Evolutionary conservation across 2,888 invertebrate species (phyloP).

Genomic region (Rhingia rostrata): DNA sequence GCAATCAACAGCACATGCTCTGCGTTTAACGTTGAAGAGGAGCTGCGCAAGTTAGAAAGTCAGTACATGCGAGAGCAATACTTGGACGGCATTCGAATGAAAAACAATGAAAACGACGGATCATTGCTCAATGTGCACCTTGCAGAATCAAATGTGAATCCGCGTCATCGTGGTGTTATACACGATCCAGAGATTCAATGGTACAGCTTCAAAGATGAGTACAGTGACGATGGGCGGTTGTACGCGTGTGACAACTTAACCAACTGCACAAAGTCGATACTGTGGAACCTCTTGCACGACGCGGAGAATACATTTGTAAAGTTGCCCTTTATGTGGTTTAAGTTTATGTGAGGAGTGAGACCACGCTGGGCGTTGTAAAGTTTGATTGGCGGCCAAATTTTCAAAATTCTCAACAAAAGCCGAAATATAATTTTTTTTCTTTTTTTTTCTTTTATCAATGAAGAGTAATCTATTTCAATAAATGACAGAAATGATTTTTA

Average conservation of each 20-base stretch:
- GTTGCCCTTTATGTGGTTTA: conserved; percentile 78
- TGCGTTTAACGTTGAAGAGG: conserved; percentile 79
- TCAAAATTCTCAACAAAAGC: conserved; percentile 4
- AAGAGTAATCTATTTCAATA: conserved; percentile 30
- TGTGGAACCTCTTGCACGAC: conserved; percentile 79
- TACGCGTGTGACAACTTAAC: conserved; percentile 54
- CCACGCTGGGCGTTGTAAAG: not conserved
- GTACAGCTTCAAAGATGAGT: conserved; percentile 80
- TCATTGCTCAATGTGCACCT: conserved; percentile 61
- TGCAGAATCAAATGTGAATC: conserved; percentile 46
- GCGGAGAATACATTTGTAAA: conserved; percentile 77
- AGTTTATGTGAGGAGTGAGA: conserved; percentile 76
- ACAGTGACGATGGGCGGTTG: conserved; percentile 76
- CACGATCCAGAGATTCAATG: conserved; percentile 73
- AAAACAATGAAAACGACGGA: conserved; percentile 76
- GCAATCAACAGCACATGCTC: conserved; percentile 75
- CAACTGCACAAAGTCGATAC: conserved; percentile 75
- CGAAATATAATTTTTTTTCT: conserved; percentile 1
- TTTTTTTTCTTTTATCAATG: conserved; percentile 19
- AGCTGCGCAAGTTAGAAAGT: conserved; percentile 79
- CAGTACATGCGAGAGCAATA: conserved; percentile 79
- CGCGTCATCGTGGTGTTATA: conserved; percentile 62
- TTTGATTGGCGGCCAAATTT: conserved; percentile 36
- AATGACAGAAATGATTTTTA: conserved; percentile 44
- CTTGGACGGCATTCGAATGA: conserved; percentile 76